Base-by-base conservation (phyloP, 2,888 invertebrate species). In the Thymelicus lineola region DNA sequence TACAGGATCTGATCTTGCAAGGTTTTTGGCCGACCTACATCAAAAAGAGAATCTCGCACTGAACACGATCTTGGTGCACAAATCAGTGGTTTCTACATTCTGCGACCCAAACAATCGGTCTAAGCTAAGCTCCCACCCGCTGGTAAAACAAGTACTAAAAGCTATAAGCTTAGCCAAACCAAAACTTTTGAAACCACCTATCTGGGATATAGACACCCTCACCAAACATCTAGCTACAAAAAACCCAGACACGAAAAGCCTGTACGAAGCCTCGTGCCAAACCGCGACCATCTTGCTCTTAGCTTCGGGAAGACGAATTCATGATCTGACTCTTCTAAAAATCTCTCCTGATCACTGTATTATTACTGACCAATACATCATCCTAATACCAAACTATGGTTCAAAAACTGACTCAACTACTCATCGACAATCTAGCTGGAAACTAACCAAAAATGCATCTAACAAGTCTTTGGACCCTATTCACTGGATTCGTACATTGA, bases 121-220 rank as follows among this genome's bases (percentile, higher is more conserved):
- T n/a, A n/a, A n/a, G n/a, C n/a, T n/a, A n/a, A n/a, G n/a, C n/a
- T n/a, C n/a, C n/a, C n/a, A n/a, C n/a, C n/a, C n/a, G n/a, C n/a
- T n/a, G n/a, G n/a, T n/a, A n/a, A n/a, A n/a, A n/a, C n/a, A n/a
- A n/a, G 46, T 61, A 28, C n/a, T 61, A 0, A 61, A 61, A 46
- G 61, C 46, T 35, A 61, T 61, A 28, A 7, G 46, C 28, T 61
- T 61, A 46, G 28, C 46, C n/a, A 50, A 50, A 50, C 48, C 48
- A 15, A 50, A 3, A 6, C 48, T n/a, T 50, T n/a, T n/a, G 14
- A 50, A 50, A 50, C 48, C 48, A 50, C 48, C 48, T 3, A 50
- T 50, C n/a, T 50, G 48, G 48, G 48, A 50, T n/a, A 50, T 50
- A 15, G 48, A 50, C 4, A 7, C 7, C 3, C 14, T 50, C 15